Percentiles rank a stretch among this genome's conserved stretches.
phyloP scores from a whole-genome alignment of 2,113 vertebrate species.

The Vidua chalybeata region DNA sequence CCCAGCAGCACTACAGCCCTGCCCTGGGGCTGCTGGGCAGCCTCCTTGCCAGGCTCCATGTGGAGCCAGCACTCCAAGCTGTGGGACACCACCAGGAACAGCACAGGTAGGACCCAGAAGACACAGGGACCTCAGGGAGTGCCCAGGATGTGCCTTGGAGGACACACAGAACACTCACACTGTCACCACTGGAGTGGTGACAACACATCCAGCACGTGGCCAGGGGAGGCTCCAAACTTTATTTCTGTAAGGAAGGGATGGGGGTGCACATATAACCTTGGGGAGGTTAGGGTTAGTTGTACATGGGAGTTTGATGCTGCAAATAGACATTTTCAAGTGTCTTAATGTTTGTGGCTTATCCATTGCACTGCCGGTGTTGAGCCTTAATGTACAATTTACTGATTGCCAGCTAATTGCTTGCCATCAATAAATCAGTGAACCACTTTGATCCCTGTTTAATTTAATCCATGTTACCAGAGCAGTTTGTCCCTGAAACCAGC shows the following conservation, averaged over 20 bases:
- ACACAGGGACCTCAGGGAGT: fast-evolving
- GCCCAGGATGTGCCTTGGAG: background rate
- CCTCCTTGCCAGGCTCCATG: background rate
- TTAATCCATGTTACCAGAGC: background rate
- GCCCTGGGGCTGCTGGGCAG: background rate
- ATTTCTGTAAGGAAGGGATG: background rate
- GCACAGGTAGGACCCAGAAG: background rate
- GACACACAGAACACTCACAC: background rate
- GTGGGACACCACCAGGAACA: fast-evolving
- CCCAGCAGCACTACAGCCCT: background rate
- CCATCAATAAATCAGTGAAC: background rate
- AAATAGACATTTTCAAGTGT: background rate
- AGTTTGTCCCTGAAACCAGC: background rate
- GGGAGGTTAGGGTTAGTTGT: too few species aligned
- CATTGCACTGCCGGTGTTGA: background rate
- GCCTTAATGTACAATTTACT: background rate
- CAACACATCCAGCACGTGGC: background rate
- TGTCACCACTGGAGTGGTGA: background rate
- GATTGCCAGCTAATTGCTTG: background rate
- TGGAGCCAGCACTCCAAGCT: background rate
- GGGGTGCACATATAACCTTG: background rate
- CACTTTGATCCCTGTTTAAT: background rate
- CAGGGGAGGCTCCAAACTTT: background rate
- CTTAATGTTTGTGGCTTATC: background rate
- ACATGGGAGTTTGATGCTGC: background rate